These are phyloP conservation scores for Leucoraja erinaceus DNA, from an alignment of 2,113 vertebrate genomes.

Conservation along the genomic window DNA sequence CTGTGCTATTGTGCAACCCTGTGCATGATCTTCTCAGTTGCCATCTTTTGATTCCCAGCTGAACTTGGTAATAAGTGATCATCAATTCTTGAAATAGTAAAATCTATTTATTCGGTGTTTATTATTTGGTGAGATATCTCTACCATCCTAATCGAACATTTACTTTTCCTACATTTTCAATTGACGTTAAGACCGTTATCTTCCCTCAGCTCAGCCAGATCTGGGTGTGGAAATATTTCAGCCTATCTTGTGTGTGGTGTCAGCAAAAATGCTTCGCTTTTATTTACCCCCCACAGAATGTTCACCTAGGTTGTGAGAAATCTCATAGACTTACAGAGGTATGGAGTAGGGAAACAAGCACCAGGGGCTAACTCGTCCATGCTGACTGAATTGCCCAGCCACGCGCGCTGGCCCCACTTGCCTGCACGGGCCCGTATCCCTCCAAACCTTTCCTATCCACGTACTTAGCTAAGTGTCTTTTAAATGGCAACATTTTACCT, in stretches of 20 bases:
- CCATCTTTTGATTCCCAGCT: conserved; percentile 19
- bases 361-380: too few relatives aligned
- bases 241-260: neutral
- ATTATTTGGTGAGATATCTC: neutral
- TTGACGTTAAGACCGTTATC: neutral
- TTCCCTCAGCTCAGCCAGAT: neutral
- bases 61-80: neutral
- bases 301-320: neutral
- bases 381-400: too few relatives aligned
- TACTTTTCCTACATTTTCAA: neutral
- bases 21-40: neutral
- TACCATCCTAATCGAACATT: neutral
- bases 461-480: too few relatives aligned
- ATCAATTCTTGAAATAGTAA: neutral
- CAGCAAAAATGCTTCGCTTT: neutral
- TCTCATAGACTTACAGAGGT: too few relatives aligned
- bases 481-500: too few relatives aligned
- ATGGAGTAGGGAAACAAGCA: too few relatives aligned
- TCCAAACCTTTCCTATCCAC: too few relatives aligned
- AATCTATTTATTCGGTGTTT: conserved; percentile 4
- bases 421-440: too few relatives aligned
- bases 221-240: neutral
- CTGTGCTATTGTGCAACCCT: too few relatives aligned
- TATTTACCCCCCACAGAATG: neutral
- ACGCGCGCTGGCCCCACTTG: too few relatives aligned